Percentiles rank a stretch among this genome's conserved stretches.
Evolutionary conservation across 2,888 invertebrate species (phyloP).

Genomic region (Catotricha subobsoleta): DNA sequence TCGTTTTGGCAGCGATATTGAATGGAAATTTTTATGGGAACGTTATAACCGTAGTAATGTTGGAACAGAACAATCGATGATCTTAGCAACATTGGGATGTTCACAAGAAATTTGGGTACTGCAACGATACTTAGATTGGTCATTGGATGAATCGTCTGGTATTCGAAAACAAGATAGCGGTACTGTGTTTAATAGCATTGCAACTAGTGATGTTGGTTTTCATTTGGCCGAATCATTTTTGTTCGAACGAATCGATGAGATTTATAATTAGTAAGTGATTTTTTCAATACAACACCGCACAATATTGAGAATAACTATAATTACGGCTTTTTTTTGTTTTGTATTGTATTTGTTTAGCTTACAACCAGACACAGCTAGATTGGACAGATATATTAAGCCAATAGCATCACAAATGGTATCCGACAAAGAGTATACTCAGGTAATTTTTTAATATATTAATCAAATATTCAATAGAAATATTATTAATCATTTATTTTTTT

Average conservation of each 20-base stretch:
- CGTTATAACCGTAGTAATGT: constrained; percentile 44
- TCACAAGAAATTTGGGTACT: constrained; percentile 30
- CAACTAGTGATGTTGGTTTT: constrained; percentile 47
- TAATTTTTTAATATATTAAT: too few species aligned
- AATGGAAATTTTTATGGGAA: constrained; percentile 59
- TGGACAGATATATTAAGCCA: background rate
- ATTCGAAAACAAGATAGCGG: constrained; percentile 54
- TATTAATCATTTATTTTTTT: too few species aligned
- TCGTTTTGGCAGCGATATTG: constrained; percentile 41
- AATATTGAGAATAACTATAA: background rate
- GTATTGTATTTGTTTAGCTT: background rate
- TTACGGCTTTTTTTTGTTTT: background rate
- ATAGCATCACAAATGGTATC: background rate
- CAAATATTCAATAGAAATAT: too few species aligned
- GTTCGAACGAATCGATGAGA: constrained; percentile 40
- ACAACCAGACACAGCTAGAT: background rate
- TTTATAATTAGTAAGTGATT: constrained; percentile 46
- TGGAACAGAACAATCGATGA: constrained; percentile 44
- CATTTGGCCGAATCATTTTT: constrained; percentile 55
- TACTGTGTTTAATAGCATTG: constrained; percentile 41
- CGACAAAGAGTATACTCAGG: background rate
- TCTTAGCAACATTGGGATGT: constrained; percentile 50
- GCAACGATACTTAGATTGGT: constrained; percentile 42
- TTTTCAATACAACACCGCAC: background rate
- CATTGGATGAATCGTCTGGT: constrained; percentile 39